phyloP scores from a whole-genome alignment of 2,113 vertebrate genomes.

The Menura novaehollandiae region DNA sequence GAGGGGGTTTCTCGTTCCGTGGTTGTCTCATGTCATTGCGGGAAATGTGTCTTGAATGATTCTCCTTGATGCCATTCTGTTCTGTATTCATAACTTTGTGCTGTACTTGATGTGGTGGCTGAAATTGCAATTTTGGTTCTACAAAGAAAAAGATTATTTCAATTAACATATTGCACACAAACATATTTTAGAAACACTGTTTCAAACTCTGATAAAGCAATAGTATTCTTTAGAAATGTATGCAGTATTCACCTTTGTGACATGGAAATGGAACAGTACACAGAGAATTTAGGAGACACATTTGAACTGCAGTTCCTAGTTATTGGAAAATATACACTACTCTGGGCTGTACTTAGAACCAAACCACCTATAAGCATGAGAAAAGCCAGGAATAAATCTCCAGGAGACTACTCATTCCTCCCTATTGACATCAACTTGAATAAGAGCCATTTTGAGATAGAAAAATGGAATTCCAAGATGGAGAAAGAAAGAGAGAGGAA shows the following conservation, averaged over 20 bases:
- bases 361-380: not conserved
- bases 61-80: constrained; percentile 81
- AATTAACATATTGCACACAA: not conserved
- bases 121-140: constrained; percentile 85
- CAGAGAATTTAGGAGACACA: not conserved
- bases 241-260: not conserved
- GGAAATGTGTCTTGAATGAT: constrained; percentile 75
- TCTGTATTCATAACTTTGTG: constrained; percentile 73
- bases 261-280: not conserved
- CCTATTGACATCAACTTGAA: not conserved
- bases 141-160: constrained; percentile 49
- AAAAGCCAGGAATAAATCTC: not conserved
- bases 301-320: not conserved
- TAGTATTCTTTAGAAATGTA: not conserved
- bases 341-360: not conserved
- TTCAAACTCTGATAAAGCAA: not conserved
- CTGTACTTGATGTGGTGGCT: constrained; percentile 76
- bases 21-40: constrained; percentile 81
- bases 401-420: not conserved
- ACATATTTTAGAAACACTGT: not conserved
- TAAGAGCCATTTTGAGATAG: not conserved
- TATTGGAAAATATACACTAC: not conserved
- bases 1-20: constrained; percentile 90
- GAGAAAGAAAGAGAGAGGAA: not conserved
- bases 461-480: not conserved